Percentiles rank a stretch among this genome's conserved stretches.
Conservation (phyloP, 2,888 invertebrate species). For the Rhorus exstirpatorius region DNA sequence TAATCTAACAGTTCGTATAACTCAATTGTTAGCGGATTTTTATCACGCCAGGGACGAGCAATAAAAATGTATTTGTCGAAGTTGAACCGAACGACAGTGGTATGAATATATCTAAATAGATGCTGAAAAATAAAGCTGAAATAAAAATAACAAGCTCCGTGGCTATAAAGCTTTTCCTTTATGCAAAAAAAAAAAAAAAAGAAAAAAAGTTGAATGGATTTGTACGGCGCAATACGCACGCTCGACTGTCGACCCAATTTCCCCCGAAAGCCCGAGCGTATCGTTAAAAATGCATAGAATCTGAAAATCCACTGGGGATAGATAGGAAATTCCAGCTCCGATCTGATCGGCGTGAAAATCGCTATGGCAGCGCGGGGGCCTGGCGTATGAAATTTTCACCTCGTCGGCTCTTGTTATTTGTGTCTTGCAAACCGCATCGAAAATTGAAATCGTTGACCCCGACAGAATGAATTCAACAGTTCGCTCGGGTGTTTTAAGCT, state of each 20-base stretch:
- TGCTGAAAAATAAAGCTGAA: slow-evolving; percentile 10
- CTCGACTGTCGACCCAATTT: slow-evolving; percentile 53
- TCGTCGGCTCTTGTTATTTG: slow-evolving; percentile 57
- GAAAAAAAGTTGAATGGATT: slow-evolving; percentile 24
- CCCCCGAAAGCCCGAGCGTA: slow-evolving; percentile 49
- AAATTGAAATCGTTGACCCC: slow-evolving; percentile 67
- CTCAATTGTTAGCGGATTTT: background rate
- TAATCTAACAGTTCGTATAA: no score
- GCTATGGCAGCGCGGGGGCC: slow-evolving; percentile 27
- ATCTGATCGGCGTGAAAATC: slow-evolving; percentile 61
- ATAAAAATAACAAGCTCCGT: slow-evolving; percentile 21
- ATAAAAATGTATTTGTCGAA: slow-evolving; percentile 8
- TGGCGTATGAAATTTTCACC: slow-evolving; percentile 35
- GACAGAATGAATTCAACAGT: slow-evolving; percentile 59
- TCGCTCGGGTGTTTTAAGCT: slow-evolving; percentile 44
- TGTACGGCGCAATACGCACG: slow-evolving; percentile 9
- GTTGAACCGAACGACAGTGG: background rate
- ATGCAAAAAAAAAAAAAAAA: slow-evolving; percentile 12
- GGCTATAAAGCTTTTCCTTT: slow-evolving; percentile 5
- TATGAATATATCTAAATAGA: slow-evolving; percentile 28
- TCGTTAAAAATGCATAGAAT: slow-evolving; percentile 67
- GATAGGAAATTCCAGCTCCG: slow-evolving; percentile 51
- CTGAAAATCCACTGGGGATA: slow-evolving; percentile 58
- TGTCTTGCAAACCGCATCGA: slow-evolving; percentile 62
- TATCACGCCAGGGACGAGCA: background rate